Base-by-base conservation (phyloP, 2,888 invertebrate species). In the Dioctria rufipes region DNA sequence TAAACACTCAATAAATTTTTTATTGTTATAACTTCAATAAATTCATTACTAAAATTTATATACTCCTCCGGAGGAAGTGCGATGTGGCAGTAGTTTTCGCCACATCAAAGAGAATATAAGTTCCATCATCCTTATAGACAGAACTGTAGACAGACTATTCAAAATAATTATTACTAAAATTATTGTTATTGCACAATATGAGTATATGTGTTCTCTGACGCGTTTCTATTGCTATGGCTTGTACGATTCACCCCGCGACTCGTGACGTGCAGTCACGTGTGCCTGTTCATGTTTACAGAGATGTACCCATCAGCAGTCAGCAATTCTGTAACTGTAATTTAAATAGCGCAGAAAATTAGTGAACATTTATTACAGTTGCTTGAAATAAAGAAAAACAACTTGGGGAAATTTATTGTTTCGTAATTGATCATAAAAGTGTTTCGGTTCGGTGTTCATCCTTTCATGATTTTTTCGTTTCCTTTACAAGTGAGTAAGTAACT, bases 1-100 rank as follows among this genome's bases (percentile, higher is more conserved):
- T 83, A 83, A 83, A 83, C 83, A 83, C 83, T 83, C 83, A 83
- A 83, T 83, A 83, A 83, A 83, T 78, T 37, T 82, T 83, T 83
- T 83, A 83, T 83, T 83, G 80, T 83, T 83, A 83, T 83, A 46
- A 80, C 83, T 81, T 82, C 83, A 83, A 83, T 83, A 83, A 83
- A 83, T 83, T 83, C 83, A 83, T 83, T 83, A 83, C 83, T 71
- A 58, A 81, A 71, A 69, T 82, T 82, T 81, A 63, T 78, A 46
- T 78, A 42, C 75, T 49, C 66, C 46, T 46, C 46, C 46, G 8
- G 8, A 8, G 46, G 5, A 43, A n/a, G 66, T 9, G 66, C 4
- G 69, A 3, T 2, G 40, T 39, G 8, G 39, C 2, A 37, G 65
- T 11, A 25, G 39, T 65, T 37, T 65, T 9, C 42, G n/a, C 37